Base-by-base conservation (phyloP, 2,797 vertebrate genomes). In the Hippopotamyrus pictus region DNA sequence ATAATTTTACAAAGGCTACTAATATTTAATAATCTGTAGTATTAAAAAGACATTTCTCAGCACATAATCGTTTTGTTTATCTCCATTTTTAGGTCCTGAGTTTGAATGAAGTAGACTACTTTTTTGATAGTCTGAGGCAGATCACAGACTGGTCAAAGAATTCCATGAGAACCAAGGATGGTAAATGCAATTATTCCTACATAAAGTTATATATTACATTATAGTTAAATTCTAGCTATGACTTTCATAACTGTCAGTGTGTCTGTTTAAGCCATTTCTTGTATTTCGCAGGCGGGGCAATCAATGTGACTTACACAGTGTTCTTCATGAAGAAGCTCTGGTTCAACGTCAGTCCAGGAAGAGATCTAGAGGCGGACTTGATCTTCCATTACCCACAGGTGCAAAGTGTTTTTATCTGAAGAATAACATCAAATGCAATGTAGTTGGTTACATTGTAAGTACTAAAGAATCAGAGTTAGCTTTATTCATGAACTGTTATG, bases 311-410 rank as follows among this genome's bases (percentile, higher is more conserved):
- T 0, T 98, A 97, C 76, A 91, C 97, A 90, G 96, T 99, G 69
- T 94, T 97, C 88, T 97, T 97, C 89, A 97, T 98, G 97, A 95
- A 98, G 93, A 99, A 99, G 92, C 94, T 99, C 22, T 99, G 98
- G 98, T 95, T 99, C 90, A 98, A 96, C 0, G 97, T 99, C 84
- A 91, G 9, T 89, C 98, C 98, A 0, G 98, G 97, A 48, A 99
- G 97, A 91, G 98, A 99, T 82, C 4, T 95, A 73, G 94, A 94
- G 0, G 98, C 98, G 22, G 98, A 99, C 91, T 94, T 96, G 88
- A 96, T 92, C 22, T 98, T 99, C 92, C 98, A 99, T 91, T 99
- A 97, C 92, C 97, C 99, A n/a, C 98, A 99, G 97, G 98, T 95
- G 29, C 73, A 90, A 41, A 62, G 1, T 62, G 41, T 9, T 84